A percentile compares a stretch with the other conserved stretches of the same genome.
Evolutionary conservation across 2,113 vertebrate species (phyloP).

Genomic region (Plestiodon gilberti): DNA sequence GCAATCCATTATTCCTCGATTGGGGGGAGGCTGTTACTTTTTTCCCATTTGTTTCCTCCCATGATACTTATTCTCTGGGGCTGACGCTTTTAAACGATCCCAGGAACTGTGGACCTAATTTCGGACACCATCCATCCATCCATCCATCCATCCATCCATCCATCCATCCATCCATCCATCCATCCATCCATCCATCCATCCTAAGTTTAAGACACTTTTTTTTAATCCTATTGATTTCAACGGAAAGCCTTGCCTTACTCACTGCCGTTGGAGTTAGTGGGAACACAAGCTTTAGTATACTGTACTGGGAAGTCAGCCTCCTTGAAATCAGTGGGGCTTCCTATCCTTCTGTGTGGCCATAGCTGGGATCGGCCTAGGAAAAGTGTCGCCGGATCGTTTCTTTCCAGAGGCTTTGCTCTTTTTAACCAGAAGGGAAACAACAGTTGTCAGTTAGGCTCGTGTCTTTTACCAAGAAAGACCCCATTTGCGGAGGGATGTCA

Average conservation of each 20-base stretch:
- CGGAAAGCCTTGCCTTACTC: not conserved
- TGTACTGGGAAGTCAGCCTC: not conserved
- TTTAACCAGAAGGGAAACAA: not conserved
- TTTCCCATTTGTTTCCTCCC: too few relatives aligned
- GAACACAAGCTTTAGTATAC: too few relatives aligned
- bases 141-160: too few relatives aligned
- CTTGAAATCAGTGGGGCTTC: not conserved
- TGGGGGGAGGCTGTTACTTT: too few relatives aligned
- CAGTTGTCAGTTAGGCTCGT: not conserved
- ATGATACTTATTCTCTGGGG: not conserved
- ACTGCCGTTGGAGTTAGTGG: not conserved
- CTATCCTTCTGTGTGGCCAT: not conserved
- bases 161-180: too few relatives aligned
- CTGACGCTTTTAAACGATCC: not conserved
- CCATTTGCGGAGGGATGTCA: too few relatives aligned
- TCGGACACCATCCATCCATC: not conserved
- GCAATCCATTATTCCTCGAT: not conserved
- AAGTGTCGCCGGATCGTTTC: not conserved
- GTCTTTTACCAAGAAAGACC: not conserved
- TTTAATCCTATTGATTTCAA: not conserved
- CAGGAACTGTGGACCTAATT: too few relatives aligned
- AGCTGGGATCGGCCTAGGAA: not conserved
- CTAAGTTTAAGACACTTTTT: not conserved
- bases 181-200: too few relatives aligned
- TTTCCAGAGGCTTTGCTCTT: not conserved